These are phyloP conservation scores for Pristionchus japonicus DNA, from an alignment of 2,888 invertebrate species.

Conservation along the genomic window DNA sequence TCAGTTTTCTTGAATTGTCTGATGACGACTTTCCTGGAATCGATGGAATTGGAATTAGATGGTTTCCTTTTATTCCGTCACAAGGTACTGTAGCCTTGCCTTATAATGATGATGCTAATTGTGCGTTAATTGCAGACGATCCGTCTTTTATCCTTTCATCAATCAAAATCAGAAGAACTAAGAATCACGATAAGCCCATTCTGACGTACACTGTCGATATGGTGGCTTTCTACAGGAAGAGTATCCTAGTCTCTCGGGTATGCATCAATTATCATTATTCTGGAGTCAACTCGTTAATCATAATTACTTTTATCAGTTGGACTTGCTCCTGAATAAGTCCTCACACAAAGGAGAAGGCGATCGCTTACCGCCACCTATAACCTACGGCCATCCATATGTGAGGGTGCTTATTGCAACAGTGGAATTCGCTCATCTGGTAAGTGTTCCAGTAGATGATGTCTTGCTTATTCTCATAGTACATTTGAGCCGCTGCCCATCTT, in stretches of 20 bases:
- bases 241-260: not conserved
- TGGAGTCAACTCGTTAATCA: too few relatives aligned
- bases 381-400: conserved; percentile 7
- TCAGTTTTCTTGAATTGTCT: not conserved
- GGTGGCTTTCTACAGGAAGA: not conserved
- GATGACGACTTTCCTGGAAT: not conserved
- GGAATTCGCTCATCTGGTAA: not conserved
- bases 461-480: too few relatives aligned
- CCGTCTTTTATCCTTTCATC: not conserved
- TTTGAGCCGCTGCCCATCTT: too few relatives aligned
- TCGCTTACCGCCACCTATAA: not conserved
- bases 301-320: not conserved
- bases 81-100: not conserved
- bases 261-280: too few relatives aligned
- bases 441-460: too few relatives aligned
- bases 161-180: not conserved
- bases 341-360: too few relatives aligned
- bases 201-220: conserved; percentile 5
- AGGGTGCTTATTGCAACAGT: not conserved
- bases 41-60: conserved; percentile 9
- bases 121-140: conserved; percentile 6
- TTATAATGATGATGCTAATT: too few relatives aligned
- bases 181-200: not conserved
- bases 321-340: too few relatives aligned
- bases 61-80: not conserved